phyloP scores from a whole-genome alignment of 2,797 vertebrate species.

The Melanogrammus aeglefinus region DNA sequence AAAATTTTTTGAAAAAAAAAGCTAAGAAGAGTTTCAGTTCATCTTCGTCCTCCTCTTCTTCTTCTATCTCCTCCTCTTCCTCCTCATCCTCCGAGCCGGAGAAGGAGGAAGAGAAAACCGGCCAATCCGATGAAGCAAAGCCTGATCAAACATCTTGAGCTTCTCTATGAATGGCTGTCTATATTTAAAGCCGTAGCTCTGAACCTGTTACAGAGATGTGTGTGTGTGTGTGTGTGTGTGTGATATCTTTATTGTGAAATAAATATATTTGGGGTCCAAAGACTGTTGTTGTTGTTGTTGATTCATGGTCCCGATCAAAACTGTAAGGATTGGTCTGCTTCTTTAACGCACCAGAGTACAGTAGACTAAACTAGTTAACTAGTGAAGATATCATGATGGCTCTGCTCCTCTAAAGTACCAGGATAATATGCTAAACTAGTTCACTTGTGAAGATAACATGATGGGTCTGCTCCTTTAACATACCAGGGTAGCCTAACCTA shows the following conservation, averaged over 20 bases:
- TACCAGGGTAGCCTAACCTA: too few species aligned
- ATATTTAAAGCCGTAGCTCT: neutral
- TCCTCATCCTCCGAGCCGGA: neutral
- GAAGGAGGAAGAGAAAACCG: neutral
- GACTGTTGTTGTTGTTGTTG: neutral
- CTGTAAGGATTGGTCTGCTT: too few species aligned
- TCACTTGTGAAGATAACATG: too few species aligned
- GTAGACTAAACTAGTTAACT: too few species aligned
- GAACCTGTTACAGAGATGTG: neutral
- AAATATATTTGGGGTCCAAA: constrained; percentile 6
- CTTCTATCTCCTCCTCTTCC: neutral
- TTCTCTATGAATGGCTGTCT: neutral
- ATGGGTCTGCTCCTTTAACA: too few species aligned
- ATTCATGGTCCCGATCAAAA: neutral
- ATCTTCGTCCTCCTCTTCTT: neutral
- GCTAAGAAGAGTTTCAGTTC: neutral
- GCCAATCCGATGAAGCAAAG: neutral
- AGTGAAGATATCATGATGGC: too few species aligned
- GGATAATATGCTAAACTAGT: too few species aligned
- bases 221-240: neutral
- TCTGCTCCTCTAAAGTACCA: too few species aligned
- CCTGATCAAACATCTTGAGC: neutral
- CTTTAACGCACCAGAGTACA: too few species aligned
- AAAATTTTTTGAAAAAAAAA: neutral
- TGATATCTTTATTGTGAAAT: neutral